phyloP scores from a whole-genome alignment of 2,113 vertebrate species.

The Ciconia maguari region DNA sequence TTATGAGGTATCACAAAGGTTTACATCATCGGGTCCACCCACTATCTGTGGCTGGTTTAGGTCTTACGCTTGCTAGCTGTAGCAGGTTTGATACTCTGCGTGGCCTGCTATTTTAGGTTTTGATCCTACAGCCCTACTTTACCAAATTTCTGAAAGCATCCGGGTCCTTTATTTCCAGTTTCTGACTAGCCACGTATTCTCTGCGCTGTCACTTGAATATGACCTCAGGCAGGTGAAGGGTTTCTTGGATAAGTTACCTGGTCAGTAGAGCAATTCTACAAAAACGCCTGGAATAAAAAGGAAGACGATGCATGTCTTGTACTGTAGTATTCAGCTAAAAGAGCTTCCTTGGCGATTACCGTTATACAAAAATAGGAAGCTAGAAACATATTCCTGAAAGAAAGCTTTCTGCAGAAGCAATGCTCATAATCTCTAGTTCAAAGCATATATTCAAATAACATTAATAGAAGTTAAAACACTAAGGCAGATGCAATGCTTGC shows the following conservation, averaged over 20 bases:
- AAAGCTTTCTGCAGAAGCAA: conserved; percentile 11
- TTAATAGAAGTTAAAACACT: not conserved
- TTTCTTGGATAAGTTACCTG: not conserved
- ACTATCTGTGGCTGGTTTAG: not conserved
- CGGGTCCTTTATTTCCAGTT: not conserved
- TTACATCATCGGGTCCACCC: not conserved
- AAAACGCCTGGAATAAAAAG: not conserved
- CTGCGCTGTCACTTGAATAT: not conserved
- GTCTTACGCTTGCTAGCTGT: not conserved
- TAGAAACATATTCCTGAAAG: not conserved
- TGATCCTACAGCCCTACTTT: not conserved
- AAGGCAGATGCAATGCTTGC: not conserved
- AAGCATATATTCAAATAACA: not conserved
- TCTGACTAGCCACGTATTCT: not conserved
- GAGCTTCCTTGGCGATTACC: not conserved
- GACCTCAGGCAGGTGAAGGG: not conserved
- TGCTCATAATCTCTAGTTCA: conserved; percentile 7
- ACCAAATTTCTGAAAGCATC: not conserved
- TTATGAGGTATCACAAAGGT: not conserved
- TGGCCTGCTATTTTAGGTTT: not conserved
- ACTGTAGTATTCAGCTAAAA: not conserved
- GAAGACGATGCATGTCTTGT: not conserved
- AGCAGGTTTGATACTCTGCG: not conserved
- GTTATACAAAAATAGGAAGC: not conserved
- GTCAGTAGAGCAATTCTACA: not conserved